Conservation (phyloP, 2,797 vertebrate species). For the Loris lydekkerianus region DNA sequence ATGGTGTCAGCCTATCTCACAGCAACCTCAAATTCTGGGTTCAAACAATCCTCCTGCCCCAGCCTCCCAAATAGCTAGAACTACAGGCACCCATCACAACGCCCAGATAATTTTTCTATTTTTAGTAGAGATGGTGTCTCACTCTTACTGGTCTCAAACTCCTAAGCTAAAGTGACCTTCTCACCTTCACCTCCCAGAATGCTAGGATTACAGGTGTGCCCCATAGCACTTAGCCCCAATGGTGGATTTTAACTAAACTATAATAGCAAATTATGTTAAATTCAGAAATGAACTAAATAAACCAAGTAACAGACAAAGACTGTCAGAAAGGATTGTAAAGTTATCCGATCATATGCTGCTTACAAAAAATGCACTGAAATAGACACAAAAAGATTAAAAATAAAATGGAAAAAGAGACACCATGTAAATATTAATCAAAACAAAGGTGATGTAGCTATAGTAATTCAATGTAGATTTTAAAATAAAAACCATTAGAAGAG, state of each 20-base stretch:
- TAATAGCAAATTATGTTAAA: conserved; percentile 41
- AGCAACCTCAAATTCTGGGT: too few relatives aligned
- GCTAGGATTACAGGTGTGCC: too few relatives aligned
- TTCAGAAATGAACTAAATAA: conserved; percentile 37
- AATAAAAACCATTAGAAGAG: background rate
- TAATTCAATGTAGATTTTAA: conserved; percentile 1
- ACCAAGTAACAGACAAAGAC: conserved; percentile 2
- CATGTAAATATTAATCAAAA: conserved; percentile 50
- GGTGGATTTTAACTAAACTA: conserved; percentile 29
- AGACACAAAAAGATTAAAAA: conserved; percentile 32
- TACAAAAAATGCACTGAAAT: conserved; percentile 27
- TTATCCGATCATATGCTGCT: background rate
- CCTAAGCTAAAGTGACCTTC: too few relatives aligned
- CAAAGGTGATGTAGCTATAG: background rate
- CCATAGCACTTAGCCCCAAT: too few relatives aligned
- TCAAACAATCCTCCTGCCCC: too few relatives aligned
- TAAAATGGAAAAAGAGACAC: background rate
- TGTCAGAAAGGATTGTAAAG: background rate
- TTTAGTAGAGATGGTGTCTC: too few relatives aligned
- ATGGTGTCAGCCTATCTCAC: too few relatives aligned
- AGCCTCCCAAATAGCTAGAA: too few relatives aligned
- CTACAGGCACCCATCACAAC: too few relatives aligned
- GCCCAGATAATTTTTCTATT: too few relatives aligned
- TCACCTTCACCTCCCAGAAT: too few relatives aligned
- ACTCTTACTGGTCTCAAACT: too few relatives aligned